Evolutionary conservation across 2,113 vertebrate species (phyloP), one percentile per base, ranked within the genome.

Genomic region (Festucalex cinctus): DNA sequence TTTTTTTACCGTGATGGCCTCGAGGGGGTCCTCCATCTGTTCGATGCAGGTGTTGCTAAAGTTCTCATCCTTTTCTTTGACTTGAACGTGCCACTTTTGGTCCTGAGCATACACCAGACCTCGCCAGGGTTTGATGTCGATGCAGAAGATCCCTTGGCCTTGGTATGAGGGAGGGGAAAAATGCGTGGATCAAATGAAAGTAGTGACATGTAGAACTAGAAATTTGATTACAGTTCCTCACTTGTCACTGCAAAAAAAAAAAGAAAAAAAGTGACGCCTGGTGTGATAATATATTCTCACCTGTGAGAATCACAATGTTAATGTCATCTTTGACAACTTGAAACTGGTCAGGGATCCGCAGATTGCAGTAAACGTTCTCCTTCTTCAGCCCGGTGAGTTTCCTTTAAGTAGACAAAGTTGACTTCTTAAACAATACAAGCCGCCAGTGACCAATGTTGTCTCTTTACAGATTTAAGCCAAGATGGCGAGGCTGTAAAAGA

Each of bases 111-210:
- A 90, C 63, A 91, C 74, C 0, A 56, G 62, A 12, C 90, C 91
- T 48, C 56, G 81, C 90, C 90, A 92, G 64, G 70, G 61, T 77
- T 90, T 92, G 3, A 92, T 72, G 51, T 93, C 92, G 1, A 93
- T 74, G 76, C 91, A 93, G 83, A 91, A 90, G 53, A 93, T 75
- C 13, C 88, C 91, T 13, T 79, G 81, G 56, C 92, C 92, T 93
- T 58, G 1, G 61, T 9, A 10, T 26, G 68, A 28, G 71, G 13
- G 12, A 26, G 13, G 22, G n/a, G 9, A 6, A 39, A 62, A 37
- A 17, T 9, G 26, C 61, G 17, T 44, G 39, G 14, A 24, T 44
- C 16, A 36, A 37, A 61, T 28, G 1, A 48, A 60, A 5, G 12
- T 26, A 22, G 16, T 44, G 41, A 17, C 13, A 16, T 44, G 12